Evolutionary conservation across 2,113 vertebrate species (phyloP).

Genomic region (Calidris pygmaea): DNA sequence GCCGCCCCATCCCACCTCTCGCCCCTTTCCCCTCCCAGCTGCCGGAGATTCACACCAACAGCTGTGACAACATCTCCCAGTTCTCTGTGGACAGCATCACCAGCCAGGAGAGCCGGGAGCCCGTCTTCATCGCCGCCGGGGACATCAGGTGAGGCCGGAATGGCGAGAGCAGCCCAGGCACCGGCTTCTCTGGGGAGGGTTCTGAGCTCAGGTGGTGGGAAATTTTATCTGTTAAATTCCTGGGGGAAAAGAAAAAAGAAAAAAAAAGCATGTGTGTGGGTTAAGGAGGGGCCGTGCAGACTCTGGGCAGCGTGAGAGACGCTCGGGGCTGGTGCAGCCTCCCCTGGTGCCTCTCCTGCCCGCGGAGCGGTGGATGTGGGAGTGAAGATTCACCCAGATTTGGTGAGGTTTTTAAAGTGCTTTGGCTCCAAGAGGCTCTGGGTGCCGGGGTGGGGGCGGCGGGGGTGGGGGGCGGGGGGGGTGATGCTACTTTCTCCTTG

Average conservation of each 20-base stretch:
- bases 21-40: constrained; percentile 71
- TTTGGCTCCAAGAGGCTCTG: not conserved
- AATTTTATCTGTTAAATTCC: not conserved
- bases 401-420: not conserved
- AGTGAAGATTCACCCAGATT: not conserved
- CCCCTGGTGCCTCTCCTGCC: too few relatives aligned
- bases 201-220: accelerated
- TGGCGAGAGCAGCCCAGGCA: not conserved
- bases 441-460: too few relatives aligned
- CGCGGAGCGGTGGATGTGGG: accelerated
- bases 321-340: not conserved
- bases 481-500: not conserved
- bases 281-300: not conserved
- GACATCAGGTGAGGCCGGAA: constrained; percentile 85
- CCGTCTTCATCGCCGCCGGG: constrained; percentile 91
- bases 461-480: too few relatives aligned
- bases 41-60: constrained; percentile 90
- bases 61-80: constrained; percentile 98
- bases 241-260: not conserved
- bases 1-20: not conserved
- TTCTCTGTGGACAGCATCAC: constrained; percentile 98
- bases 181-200: accelerated
- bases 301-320: not conserved
- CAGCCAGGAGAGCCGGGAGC: constrained; percentile 95
- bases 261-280: too few relatives aligned